Base-by-base conservation (phyloP, 2,113 vertebrate species). In the Callipepla squamata region DNA sequence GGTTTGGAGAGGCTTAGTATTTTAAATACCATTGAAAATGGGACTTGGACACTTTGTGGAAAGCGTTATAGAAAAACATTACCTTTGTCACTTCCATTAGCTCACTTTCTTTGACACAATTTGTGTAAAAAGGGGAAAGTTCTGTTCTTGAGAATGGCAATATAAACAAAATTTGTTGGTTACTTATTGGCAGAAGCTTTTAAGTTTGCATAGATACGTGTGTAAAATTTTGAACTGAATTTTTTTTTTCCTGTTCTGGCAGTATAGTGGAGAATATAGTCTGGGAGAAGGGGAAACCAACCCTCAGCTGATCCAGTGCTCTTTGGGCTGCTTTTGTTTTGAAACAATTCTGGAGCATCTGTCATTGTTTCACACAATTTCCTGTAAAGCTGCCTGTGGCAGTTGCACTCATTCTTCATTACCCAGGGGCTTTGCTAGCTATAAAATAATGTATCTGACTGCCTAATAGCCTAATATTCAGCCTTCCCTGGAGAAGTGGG, bases 371-470 rank as follows among this genome's bases (percentile, higher is more conserved):
- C 94, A 87, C 94, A 93, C 93, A 53, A 85, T 96, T 95, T 93
- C 94, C 93, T 95, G 91, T 83, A 80, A 94, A 95, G 94, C 95
- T 96, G 97, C 96, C 96, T 90, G 83, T 96, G 95, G 96, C 97
- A 95, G 91, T 97, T 95, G 90, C 75, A 47, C 89, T 96, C 89
- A 92, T 97, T 96, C 93, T 92, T 97, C 89, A 97, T 97, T 97
- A 97, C 96, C 94, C 94, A 93, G 13, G 96, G 96, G 97, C 84
- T 97, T 97, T 94, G 94, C 94, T 92, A 90, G 87, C 94, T 95
- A 93, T 97, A 97, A 97, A 97, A 97, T 97, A 96, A 95, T 92
- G 74, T 96, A 84, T 96, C 95, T 96, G 95, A 95, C 96, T 97
- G 89, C 97, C 96, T 96, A 95, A 95, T 88, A 95, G 96, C 95